phyloP scores from a whole-genome alignment of 2,113 vertebrate species.

The Labrus mixtus region DNA sequence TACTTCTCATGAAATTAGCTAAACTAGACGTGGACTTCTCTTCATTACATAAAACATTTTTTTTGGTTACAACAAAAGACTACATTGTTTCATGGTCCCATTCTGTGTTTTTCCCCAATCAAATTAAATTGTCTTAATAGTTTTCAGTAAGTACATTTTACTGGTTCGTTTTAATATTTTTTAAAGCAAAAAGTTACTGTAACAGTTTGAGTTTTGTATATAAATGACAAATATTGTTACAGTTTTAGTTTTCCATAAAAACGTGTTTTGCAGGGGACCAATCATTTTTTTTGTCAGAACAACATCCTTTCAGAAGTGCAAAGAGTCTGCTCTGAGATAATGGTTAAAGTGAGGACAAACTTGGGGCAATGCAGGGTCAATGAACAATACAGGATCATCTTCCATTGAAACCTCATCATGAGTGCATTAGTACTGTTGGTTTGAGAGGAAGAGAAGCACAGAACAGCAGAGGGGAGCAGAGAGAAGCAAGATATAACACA shows the following conservation, averaged over 20 bases:
- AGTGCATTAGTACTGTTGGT: not conserved
- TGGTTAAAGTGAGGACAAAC: not conserved
- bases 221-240: too few species aligned
- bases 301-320: not conserved
- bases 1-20: not conserved
- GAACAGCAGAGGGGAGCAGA: constrained; percentile 20
- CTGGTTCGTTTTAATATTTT: too few species aligned
- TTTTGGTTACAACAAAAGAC: too few species aligned
- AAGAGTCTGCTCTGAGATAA: not conserved
- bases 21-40: too few species aligned
- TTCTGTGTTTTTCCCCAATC: not conserved
- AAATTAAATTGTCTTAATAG: too few species aligned
- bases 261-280: not conserved
- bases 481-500: not conserved
- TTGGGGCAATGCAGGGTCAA: not conserved
- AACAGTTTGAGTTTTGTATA: too few species aligned
- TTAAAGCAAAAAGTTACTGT: too few species aligned
- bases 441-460: constrained; percentile 7
- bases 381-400: not conserved
- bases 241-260: not conserved
- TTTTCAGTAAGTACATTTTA: too few species aligned
- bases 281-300: not conserved
- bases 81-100: not conserved
- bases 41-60: too few species aligned
- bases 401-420: not conserved